Evolutionary conservation across 2,113 vertebrate genomes (phyloP), one percentile per base, ranked within the genome.

Genomic region (Oncorhynchus kisutch): DNA sequence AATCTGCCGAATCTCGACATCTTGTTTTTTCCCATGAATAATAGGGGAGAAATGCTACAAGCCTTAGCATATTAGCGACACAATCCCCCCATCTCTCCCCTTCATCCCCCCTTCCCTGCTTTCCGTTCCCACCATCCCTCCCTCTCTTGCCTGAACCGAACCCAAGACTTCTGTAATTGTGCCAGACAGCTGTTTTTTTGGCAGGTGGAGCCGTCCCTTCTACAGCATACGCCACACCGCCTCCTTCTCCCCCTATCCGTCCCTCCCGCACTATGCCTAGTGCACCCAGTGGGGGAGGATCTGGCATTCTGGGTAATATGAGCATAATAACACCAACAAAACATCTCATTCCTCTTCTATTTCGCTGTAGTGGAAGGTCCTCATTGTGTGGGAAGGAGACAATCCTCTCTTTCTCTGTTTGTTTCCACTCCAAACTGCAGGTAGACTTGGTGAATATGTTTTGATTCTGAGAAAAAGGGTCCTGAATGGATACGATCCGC

Each of bases 301-400:
- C 86, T 86, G 84, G 85, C 88, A 88, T 81, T 88, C 83, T 79
- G 75, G 62, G 82, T 90, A 91, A 90, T 91, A 82, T 81, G 88
- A 86, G 82, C 86, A 87, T 91, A 90, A 90, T 90, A 87, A 86
- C 81, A 81, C 79, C 87, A 88, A 89, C 87, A 90, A 87, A 89
- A 90, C 86, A 90, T 87, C 87, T 91, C 87, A 88, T 91, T 89
- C 86, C 84, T 69, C 70, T 78, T 86, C 87, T 90, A 91, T 91
- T 90, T 90, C 80, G 71, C 82, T 78, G 78, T 75, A 71, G 82
- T 57, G 77, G 71, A 80, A 75, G 71, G 1, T 8, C 39, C 39
- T 73, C 74, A 22, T 51, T 82, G 87, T 85, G 88, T 81, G 79
- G 83, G 82, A 82, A 76, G 69, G 76, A 86, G 78, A 83, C 83